A percentile compares a stretch with the other conserved stretches of the same genome.
Evolutionary conservation across 2,888 invertebrate species (phyloP).

Genomic region (Muschampia plurimacula): DNA sequence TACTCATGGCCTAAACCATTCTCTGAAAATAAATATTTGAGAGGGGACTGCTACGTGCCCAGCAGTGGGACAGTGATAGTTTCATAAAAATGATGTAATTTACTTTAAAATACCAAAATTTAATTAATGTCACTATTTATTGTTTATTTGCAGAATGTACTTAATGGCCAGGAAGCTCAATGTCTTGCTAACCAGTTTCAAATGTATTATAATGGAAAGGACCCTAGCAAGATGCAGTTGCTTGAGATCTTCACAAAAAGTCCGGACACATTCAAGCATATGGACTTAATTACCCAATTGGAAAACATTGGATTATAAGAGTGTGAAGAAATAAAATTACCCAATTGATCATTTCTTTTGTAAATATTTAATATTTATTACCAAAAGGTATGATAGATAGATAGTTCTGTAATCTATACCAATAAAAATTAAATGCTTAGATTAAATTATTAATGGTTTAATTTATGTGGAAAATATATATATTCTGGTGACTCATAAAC

Average conservation of each 20-base stretch:
- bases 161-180: conserved; percentile 92
- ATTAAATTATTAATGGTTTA: conserved; percentile 56
- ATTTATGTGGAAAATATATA: conserved; percentile 68
- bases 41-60: background rate
- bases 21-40: no score
- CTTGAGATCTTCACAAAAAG: conserved; percentile 88
- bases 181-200: conserved; percentile 95
- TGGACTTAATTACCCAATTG: conserved; percentile 91
- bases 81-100: no score
- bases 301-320: conserved; percentile 86
- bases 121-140: background rate
- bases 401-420: background rate
- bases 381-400: no score
- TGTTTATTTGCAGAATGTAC: conserved; percentile 81
- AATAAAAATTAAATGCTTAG: background rate
- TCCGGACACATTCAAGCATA: conserved; percentile 92
- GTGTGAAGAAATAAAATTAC: conserved; percentile 12
- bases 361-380: background rate
- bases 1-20: no score
- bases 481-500: conserved; percentile 67
- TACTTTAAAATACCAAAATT: background rate
- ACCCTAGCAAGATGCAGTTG: conserved; percentile 86
- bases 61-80: no score
- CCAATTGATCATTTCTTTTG: background rate
- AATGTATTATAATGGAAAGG: conserved; percentile 91